Evolutionary conservation across 2,888 invertebrate species (phyloP).

Genomic region (Spicauda simplicius): DNA sequence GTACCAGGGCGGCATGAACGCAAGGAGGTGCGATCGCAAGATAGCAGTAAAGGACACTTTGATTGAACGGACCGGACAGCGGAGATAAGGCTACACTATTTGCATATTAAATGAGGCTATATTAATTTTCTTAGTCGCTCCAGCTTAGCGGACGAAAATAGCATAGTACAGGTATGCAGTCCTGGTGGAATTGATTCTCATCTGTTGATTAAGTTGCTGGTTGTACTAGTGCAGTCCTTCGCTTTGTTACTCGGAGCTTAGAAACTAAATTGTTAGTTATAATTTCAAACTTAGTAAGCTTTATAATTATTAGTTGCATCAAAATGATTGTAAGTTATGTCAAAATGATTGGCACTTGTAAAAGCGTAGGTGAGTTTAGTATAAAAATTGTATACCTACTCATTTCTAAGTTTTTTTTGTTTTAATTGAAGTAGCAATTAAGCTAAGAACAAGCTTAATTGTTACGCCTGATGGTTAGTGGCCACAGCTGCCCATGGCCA

Average conservation of each 20-base stretch:
- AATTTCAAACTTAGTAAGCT: too few relatives aligned
- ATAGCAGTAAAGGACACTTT: slow-evolving; percentile 80
- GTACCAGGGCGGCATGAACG: slow-evolving; percentile 69
- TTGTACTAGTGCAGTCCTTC: slow-evolving; percentile 1
- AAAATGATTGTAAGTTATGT: too few relatives aligned
- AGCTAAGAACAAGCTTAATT: too few relatives aligned
- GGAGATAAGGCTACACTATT: slow-evolving; percentile 73
- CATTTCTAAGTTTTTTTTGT: too few relatives aligned
- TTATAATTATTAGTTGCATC: not conserved
- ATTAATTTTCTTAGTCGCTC: slow-evolving; percentile 67
- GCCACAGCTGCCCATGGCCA: too few relatives aligned
- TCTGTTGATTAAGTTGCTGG: slow-evolving; percentile 32
- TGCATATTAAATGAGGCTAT: slow-evolving; percentile 81
- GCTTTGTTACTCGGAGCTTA: not conserved
- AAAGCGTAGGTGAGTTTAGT: too few relatives aligned
- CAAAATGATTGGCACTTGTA: not conserved
- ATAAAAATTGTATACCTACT: too few relatives aligned
- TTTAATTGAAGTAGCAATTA: too few relatives aligned
- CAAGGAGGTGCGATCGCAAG: slow-evolving; percentile 67
- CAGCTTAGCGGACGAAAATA: slow-evolving; percentile 39
- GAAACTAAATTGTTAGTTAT: too few relatives aligned
- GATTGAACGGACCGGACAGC: slow-evolving; percentile 81
- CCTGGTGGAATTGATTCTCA: slow-evolving; percentile 33
- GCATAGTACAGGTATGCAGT: slow-evolving; percentile 30
- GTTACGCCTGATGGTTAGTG: too few relatives aligned